Base-by-base conservation (phyloP, 2,113 vertebrate genomes). In the Dasyurus viverrinus region DNA sequence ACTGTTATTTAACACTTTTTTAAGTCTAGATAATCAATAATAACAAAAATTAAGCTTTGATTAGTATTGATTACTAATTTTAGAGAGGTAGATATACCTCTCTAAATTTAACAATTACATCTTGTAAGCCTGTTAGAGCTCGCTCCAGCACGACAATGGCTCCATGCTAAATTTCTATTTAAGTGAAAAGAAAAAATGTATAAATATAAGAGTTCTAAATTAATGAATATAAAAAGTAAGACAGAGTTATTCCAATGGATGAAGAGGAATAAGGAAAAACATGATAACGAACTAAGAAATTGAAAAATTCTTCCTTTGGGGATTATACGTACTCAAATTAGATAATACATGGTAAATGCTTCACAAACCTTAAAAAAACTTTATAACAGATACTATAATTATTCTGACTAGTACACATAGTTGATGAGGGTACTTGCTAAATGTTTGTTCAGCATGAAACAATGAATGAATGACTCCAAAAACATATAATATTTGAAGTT, bases 401-500 rank as follows among this genome's bases (percentile, higher is more conserved):
- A 95, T 84, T 96, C 89, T 91, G 94, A 23, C 55, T 93, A 24
- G 11, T 89, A 94, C 23, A 76, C 3, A 93, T 2, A 92, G 89
- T 92, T 91, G 94, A 93, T 46, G 12, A 89, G 47, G 95, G 68
- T 93, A 89, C 90, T 8, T 95, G 53, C 57, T 96, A 89, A 94
- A 96, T 8, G 19, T 8, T 27, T 94, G 91, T 89, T 89, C 96
- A 95, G 22, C n/a, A 93, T 93, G 9, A 95, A n/a, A 26, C 50
- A 94, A 16, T 53, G 94, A 94, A 93, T 50, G 0, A 60, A 92
- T 93, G 92, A 24, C 27, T 25, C 95, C 94, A 89, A 93, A 91
- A 95, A 92, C 26, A 76, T 16, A 25, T 94, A 96, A 76, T n/a
- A 95, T 93, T 93, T 94, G 30, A 94, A 92, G 57, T 91, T 92